Percentiles rank a stretch among this genome's conserved stretches.
phyloP scores from a whole-genome alignment of 2,113 vertebrate species.

The Otis tarda region DNA sequence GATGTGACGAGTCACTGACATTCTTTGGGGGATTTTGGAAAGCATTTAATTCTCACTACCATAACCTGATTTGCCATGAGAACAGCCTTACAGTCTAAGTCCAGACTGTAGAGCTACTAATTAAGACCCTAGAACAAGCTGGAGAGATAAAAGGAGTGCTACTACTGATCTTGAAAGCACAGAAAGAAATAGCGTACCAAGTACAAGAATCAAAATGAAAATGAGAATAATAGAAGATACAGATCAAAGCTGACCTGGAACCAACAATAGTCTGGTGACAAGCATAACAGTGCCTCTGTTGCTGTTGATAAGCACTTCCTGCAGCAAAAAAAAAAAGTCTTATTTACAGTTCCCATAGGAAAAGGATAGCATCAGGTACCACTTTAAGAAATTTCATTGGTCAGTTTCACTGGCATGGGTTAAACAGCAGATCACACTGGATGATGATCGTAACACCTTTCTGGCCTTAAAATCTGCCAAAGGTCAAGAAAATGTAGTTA shows the following conservation, averaged over 20 bases:
- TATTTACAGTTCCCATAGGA: background rate
- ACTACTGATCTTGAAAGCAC: background rate
- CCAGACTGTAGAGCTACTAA: background rate
- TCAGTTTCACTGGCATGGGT: background rate
- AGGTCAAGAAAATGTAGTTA: background rate
- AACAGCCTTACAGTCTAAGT: background rate
- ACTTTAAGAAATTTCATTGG: background rate
- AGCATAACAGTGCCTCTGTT: background rate
- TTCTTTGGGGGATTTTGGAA: background rate
- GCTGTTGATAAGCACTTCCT: background rate
- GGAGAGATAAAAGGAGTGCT: background rate
- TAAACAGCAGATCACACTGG: background rate
- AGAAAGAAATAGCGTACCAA: background rate
- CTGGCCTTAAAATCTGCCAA: background rate
- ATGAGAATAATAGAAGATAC: background rate
- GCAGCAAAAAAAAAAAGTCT: background rate
- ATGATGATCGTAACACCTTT: background rate
- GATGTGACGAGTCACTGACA: background rate
- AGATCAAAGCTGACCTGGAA: background rate
- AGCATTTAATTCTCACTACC: background rate
- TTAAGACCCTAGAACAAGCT: background rate
- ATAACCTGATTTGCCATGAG: background rate
- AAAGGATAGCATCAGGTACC: background rate
- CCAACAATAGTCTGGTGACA: background rate
- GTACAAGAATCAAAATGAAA: slow-evolving; percentile 7